Percentiles rank a stretch among this genome's conserved stretches.
These are phyloP conservation scores for Plebejus anna DNA, from an alignment of 2,888 invertebrate genomes.

Conservation along the genomic window DNA sequence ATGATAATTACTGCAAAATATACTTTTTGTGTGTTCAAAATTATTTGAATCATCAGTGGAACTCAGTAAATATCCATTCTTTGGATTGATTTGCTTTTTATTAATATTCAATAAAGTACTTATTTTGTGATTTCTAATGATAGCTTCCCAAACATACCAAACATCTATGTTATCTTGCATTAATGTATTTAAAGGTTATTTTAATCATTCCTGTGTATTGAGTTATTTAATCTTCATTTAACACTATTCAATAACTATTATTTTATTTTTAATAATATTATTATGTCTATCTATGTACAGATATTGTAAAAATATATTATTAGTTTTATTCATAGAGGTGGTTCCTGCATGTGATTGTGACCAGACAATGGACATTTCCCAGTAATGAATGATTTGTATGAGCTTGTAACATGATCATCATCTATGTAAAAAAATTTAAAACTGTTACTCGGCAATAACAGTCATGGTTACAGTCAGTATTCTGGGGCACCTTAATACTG, in stretches of 20 bases:
- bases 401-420: too few species aligned
- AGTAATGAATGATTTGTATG: background rate
- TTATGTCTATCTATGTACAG: background rate
- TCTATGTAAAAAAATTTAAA: too few species aligned
- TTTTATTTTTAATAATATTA: background rate
- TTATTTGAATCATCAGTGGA: background rate
- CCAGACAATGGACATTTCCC: background rate
- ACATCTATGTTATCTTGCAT: conserved; percentile 21
- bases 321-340: background rate
- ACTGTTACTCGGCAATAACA: background rate
- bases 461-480: background rate
- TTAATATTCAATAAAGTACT: background rate
- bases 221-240: conserved; percentile 22
- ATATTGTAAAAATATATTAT: conserved; percentile 13
- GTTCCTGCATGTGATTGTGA: background rate
- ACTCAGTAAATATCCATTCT: background rate
- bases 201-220: conserved; percentile 24
- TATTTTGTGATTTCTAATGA: background rate
- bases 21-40: background rate
- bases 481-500: background rate
- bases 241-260: conserved; percentile 8
- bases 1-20: background rate
- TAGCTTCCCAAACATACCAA: background rate
- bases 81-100: background rate
- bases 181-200: conserved; percentile 20